phyloP scores from a whole-genome alignment of 2,797 vertebrate genomes.

The Aythya fuligula region DNA sequence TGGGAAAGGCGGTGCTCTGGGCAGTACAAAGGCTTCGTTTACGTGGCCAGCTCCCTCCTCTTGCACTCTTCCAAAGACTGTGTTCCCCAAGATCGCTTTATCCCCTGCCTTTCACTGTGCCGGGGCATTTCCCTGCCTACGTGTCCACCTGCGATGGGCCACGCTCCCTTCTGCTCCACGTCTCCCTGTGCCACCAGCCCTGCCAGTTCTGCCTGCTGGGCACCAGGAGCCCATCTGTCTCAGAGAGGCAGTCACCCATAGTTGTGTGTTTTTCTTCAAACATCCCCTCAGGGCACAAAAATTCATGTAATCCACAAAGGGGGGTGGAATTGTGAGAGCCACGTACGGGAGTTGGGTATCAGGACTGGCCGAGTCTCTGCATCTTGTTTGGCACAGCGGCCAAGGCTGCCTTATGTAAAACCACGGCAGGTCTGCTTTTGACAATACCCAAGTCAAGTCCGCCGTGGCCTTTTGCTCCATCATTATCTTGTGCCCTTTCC shows the following conservation, averaged over 20 bases:
- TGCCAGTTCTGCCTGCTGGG: not conserved
- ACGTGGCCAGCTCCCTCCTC: not conserved
- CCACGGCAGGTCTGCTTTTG: not conserved
- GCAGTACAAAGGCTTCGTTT: not conserved
- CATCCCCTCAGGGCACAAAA: not conserved
- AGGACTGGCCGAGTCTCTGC: not conserved
- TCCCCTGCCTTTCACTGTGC: not conserved
- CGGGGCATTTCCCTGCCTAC: not conserved
- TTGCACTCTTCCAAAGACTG: not conserved
- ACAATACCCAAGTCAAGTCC: not conserved
- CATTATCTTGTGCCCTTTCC: not conserved
- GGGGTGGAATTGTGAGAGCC: not conserved
- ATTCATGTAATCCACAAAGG: not conserved
- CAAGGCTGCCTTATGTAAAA: not conserved
- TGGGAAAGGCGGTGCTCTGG: slow-evolving; percentile 13
- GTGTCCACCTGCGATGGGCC: not conserved
- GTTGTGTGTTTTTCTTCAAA: not conserved
- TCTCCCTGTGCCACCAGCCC: not conserved
- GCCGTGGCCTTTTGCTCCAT: not conserved
- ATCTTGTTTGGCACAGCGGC: not conserved
- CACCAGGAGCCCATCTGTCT: not conserved
- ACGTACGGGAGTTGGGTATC: not conserved
- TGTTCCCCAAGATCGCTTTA: not conserved
- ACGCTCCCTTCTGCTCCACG: not conserved
- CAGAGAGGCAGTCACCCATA: not conserved